Base-by-base conservation (phyloP, 2,797 vertebrate genomes). In the Varecia variegata region DNA sequence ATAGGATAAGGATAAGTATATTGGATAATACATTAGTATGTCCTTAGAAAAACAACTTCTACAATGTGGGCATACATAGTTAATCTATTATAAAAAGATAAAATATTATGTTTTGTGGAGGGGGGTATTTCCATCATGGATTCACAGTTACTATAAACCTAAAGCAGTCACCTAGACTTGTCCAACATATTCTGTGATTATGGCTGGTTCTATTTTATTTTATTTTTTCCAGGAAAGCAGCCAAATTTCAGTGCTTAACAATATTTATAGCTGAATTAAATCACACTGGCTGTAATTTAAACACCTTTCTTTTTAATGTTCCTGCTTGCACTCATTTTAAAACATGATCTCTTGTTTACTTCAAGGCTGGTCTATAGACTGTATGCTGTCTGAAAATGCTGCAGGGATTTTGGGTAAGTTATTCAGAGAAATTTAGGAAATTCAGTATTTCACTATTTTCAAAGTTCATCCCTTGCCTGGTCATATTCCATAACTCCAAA, bases 301-400 rank as follows among this genome's bases (percentile, higher is more conserved):
- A 96, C 14, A 76, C 21, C 21, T 93, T 92, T 79, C 17, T 43
- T 92, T 94, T 67, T 40, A 88, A 93, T 92, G n/a, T 38, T 74
- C 65, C 71, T 88, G 40, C 84, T 71, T 86, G 67, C 54, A 18
- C 2, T 95, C 30, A 47, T 56, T 97, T 95, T 76, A 45, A 96
- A 73, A 65, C 52, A 23, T 43, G 45, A 88, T 38, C 77, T 94
- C n/a, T 70, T 76, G 2, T 67, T 97, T 76, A 95, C 14, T 35
- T 84, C n/a, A 56, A 79, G 50, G n/a, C 7, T 79, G 3, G 2
- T 71, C 74, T 58, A 68, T 3, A 81, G 35, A 56, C 12, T 56
- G 12, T 21, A 21, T 82, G 12, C 52, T 76, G 32, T 50, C 25
- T 92, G 12, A 82, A 82, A 52, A 90, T 58, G 1, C 9, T 70